Base-by-base conservation (phyloP, 2,113 vertebrate genomes). In the Himantopus leucocephalus region DNA sequence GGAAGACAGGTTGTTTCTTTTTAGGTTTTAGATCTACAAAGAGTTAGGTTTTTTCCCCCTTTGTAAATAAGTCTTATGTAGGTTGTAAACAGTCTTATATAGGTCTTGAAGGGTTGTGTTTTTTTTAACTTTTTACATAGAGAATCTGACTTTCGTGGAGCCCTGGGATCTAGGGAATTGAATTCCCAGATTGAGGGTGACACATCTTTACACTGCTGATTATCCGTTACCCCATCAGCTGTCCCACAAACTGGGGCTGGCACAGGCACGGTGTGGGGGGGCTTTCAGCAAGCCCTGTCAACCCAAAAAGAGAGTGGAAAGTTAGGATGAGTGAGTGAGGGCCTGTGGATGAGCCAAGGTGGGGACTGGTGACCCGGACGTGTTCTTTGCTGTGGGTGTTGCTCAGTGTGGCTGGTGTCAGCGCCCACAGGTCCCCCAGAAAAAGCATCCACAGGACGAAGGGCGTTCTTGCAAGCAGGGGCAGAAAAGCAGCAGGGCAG, bases 351-450 rank as follows among this genome's bases (percentile, higher is more conserved):
- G 27, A 53, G 56, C 37, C 17, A 5, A 4, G 19, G 15, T 48
- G 76, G 62, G 17, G 29, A 59, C 29, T 29, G 52, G 18, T n/a
- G 47, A 41, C 27, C 1, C 3, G 35, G 71, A 62, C 0, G 0
- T 35, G 18, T 13, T 79, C 30, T 20, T 77, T 56, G 45, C 64
- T 84, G 35, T 41, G n/a, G 16, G 3, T 21, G 48, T 9, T 12
- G 26, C 30, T 88, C 23, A 50, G n/a, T 5, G 52, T 23, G 10
- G 27, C 56, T 68, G 23, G 13, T 63, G 41, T 59, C 39, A 7
- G 45, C 14, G 1, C 24, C 52, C 66, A 35, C 37, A 39, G 24
- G 24, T 55, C 52, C 53, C 56, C 32, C 3, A 7, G 53, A 34
- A 78, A 35, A 83, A 72, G 30, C 47, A 66, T 7, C 8, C 21